phyloP scores from a whole-genome alignment of 2,113 vertebrate species.

The Tauraco erythrolophus region DNA sequence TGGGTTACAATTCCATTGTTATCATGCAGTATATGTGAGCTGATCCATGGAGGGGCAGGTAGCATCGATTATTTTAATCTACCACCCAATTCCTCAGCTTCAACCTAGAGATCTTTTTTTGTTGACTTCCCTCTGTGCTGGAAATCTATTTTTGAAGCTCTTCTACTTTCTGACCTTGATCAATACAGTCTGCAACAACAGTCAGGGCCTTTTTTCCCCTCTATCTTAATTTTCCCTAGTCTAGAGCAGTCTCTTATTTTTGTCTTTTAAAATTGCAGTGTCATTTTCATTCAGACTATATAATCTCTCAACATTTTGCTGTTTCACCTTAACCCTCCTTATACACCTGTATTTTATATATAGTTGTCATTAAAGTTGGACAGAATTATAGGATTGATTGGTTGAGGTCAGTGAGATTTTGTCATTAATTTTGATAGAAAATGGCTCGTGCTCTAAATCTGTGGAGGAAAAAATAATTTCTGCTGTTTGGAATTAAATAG shows the following conservation, averaged over 20 bases:
- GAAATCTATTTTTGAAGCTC: neutral
- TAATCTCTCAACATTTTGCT: neutral
- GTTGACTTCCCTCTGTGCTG: neutral
- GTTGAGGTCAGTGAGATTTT: neutral
- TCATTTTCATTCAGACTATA: neutral
- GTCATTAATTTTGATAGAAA: neutral
- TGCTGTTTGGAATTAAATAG: neutral
- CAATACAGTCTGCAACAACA: neutral
- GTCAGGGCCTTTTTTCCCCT: rapidly evolving
- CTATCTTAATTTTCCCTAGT: neutral
- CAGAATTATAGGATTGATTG: neutral
- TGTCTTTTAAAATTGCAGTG: neutral
- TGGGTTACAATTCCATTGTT: neutral
- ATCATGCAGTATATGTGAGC: rapidly evolving
- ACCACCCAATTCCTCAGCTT: neutral
- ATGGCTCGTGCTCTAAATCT: neutral
- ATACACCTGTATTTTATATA: neutral
- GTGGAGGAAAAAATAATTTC: neutral
- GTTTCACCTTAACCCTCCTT: neutral
- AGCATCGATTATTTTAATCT: neutral
- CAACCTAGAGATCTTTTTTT: neutral
- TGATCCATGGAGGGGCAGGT: neutral
- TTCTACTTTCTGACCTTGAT: neutral
- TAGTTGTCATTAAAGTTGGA: neutral
- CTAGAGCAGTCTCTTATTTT: too few species aligned